phyloP scores from a whole-genome alignment of 2,113 vertebrate genomes.

The Corythornis cristatus region DNA sequence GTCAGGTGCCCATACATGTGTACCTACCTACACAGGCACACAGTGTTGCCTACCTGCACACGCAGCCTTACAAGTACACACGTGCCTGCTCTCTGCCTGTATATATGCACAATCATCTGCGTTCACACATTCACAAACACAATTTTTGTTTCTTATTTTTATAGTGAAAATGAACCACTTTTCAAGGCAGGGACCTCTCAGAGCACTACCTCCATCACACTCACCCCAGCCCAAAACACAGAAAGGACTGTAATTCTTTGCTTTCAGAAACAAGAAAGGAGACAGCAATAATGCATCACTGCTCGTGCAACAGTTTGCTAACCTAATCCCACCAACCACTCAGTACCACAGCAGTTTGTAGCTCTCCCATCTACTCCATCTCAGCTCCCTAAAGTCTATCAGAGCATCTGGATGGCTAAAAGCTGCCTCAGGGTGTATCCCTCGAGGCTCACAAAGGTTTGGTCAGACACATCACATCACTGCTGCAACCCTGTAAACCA shows the following conservation, averaged over 20 bases:
- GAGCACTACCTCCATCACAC: neutral
- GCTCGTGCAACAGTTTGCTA: neutral
- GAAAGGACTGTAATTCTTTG: neutral
- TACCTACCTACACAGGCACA: neutral
- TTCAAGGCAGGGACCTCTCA: neutral
- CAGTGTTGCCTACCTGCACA: neutral
- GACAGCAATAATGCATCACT: rapidly evolving
- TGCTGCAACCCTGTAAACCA: neutral
- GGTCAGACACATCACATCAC: neutral
- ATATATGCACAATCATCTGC: rapidly evolving
- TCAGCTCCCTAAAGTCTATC: neutral
- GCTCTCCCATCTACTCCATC: neutral
- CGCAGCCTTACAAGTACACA: neutral
- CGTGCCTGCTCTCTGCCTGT: neutral
- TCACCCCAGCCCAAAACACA: neutral
- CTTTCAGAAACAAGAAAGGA: neutral
- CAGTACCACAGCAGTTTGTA: neutral
- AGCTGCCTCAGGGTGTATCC: neutral
- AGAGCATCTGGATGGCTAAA: neutral
- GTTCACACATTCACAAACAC: rapidly evolving
- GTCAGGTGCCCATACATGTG: neutral
- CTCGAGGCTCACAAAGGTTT: rapidly evolving
- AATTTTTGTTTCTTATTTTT: rapidly evolving
- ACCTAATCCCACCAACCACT: rapidly evolving
- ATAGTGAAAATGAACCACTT: neutral